A percentile compares a stretch with the other conserved stretches of the same genome.
phyloP scores from a whole-genome alignment of 53 echinoderm and acorn worm species.

The Luidia sarsii region DNA sequence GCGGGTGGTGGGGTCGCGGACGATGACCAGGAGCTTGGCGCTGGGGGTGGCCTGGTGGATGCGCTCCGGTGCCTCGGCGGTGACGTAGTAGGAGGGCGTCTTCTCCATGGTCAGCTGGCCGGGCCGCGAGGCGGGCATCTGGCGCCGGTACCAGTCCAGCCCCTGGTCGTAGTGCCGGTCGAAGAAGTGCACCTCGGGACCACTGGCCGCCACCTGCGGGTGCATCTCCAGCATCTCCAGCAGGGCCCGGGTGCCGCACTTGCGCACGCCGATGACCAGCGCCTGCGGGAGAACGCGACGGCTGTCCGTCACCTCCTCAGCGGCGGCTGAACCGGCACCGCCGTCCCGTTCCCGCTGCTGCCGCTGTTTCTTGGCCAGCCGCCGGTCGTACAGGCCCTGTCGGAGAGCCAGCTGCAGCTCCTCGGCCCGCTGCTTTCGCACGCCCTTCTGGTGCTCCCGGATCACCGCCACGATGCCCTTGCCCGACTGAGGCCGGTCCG shows the following conservation, averaged over 20 bases:
- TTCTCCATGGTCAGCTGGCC: slow-evolving; percentile 94
- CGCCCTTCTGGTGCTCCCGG: not conserved
- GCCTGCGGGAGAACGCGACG: slow-evolving; percentile 78
- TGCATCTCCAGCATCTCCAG: slow-evolving; percentile 87
- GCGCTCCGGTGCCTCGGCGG: slow-evolving; percentile 67
- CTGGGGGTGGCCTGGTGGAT: slow-evolving; percentile 71
- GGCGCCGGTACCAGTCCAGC: slow-evolving; percentile 76
- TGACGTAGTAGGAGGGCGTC: slow-evolving; percentile 85
- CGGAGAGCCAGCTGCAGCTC: not conserved
- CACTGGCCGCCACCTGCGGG: slow-evolving; percentile 80
- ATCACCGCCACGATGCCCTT: not conserved
- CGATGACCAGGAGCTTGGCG: slow-evolving; percentile 77
- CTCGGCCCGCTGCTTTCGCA: not conserved
- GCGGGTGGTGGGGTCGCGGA: slow-evolving; percentile 81
- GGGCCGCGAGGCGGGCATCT: slow-evolving; percentile 81
- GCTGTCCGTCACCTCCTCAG: no score
- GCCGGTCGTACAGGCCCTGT: not conserved
- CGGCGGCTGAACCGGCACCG: not conserved
- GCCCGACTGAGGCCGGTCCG: not conserved
- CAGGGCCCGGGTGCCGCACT: slow-evolving; percentile 94
- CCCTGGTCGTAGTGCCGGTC: slow-evolving; percentile 83
- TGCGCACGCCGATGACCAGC: slow-evolving; percentile 87
- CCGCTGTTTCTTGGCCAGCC: not conserved
- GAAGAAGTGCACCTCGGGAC: slow-evolving; percentile 88
- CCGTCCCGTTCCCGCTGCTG: not conserved